Percentiles rank a stretch among this genome's conserved stretches.
phyloP scores from a whole-genome alignment of 2,113 vertebrate species.

The Xenus cinereus region DNA sequence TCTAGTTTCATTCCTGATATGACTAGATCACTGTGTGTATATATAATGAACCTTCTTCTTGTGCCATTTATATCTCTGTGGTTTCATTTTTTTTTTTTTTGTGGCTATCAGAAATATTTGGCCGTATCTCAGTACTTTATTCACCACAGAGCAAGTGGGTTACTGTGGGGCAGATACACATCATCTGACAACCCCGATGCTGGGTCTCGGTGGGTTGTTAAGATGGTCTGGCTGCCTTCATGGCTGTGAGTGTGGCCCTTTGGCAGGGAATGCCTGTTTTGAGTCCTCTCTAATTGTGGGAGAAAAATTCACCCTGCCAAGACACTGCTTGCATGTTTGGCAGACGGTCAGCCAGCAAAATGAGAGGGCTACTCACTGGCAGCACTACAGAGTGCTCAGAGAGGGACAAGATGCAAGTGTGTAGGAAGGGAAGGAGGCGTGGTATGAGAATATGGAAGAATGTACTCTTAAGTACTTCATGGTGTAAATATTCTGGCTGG shows the following conservation, averaged over 20 bases:
- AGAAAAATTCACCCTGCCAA: not conserved
- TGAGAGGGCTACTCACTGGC: not conserved
- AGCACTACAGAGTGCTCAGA: not conserved
- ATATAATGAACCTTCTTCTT: not conserved
- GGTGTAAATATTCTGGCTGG: not conserved
- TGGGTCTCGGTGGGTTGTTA: not conserved
- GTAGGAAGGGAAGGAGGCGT: not conserved
- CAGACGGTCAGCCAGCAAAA: not conserved
- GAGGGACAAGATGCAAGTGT: not conserved
- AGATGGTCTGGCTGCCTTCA: not conserved
- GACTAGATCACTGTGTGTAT: not conserved
- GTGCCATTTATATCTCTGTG: not conserved
- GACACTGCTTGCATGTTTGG: not conserved
- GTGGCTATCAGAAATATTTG: not conserved
- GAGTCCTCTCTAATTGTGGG: not conserved
- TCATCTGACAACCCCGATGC: not conserved
- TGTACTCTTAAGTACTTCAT: not conserved
- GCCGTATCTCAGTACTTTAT: not conserved
- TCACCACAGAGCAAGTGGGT: not conserved
- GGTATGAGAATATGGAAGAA: not conserved
- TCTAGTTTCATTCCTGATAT: not conserved
- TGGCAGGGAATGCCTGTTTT: fast-evolving
- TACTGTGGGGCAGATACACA: not conserved
- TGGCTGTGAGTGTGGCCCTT: not conserved
- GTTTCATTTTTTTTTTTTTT: not conserved